These are phyloP conservation scores for Chloroclysta siterata DNA, from an alignment of 2,888 invertebrate genomes.

Conservation along the genomic window DNA sequence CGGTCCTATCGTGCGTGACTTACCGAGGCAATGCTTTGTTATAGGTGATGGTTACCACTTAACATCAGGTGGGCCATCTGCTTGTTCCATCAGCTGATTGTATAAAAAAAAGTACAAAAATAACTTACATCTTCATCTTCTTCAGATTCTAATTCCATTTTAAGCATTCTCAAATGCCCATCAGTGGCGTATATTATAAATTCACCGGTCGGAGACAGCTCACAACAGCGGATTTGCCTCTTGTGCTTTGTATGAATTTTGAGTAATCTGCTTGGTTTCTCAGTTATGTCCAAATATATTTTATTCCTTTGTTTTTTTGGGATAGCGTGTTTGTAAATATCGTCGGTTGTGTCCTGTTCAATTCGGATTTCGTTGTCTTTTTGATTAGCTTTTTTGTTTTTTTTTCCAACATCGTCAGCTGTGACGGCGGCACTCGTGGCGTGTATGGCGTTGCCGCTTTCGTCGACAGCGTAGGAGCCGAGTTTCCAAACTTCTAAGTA, in stretches of 20 bases:
- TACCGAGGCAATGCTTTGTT: no score
- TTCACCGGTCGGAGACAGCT: slow-evolving; percentile 88
- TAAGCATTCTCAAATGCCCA: slow-evolving; percentile 87
- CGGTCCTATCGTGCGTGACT: no score
- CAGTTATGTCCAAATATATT: slow-evolving; percentile 64
- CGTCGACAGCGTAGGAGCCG: slow-evolving; percentile 82
- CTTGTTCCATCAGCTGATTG: no score
- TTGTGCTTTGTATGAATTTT: slow-evolving; percentile 87
- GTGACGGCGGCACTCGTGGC: slow-evolving; percentile 44
- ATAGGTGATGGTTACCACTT: no score
- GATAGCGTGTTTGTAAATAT: slow-evolving; percentile 31
- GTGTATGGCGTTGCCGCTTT: slow-evolving; percentile 81
- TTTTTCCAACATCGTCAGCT: slow-evolving; percentile 35
- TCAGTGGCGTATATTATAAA: slow-evolving; percentile 91
- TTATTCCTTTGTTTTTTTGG: slow-evolving; percentile 22
- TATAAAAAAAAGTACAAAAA: no score
- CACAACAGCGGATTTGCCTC: slow-evolving; percentile 88
- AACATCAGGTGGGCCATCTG: no score
- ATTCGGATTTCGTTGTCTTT: slow-evolving; percentile 43
- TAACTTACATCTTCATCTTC: slow-evolving; percentile 63
- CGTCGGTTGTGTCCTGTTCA: slow-evolving; percentile 64
- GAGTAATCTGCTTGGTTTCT: slow-evolving; percentile 88
- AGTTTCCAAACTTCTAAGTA: slow-evolving; percentile 83
- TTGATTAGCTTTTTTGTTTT: slow-evolving; percentile 42
- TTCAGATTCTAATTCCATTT: slow-evolving; percentile 74